Base-by-base conservation (phyloP, 2,113 vertebrate genomes). In the Otus sunia region DNA sequence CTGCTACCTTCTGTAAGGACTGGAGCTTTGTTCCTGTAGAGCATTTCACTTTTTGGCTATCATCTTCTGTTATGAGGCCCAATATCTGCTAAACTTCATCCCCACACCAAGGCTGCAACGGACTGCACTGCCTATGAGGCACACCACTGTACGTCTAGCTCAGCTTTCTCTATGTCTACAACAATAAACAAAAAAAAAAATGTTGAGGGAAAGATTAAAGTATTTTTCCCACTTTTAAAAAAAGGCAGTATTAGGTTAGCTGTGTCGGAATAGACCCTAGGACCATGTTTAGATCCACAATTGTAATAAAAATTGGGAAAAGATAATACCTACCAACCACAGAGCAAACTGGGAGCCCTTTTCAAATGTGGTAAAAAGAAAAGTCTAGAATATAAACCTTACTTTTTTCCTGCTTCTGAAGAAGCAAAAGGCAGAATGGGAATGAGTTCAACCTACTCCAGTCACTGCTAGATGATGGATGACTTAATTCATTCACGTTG, bases 401-500 rank as follows among this genome's bases (percentile, higher is more conserved):
- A 12, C 15, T 36, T 72, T 86, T 36, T 67, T 84, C 22, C 80
- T 77, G 55, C 12, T 95, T 89, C 59, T 94, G 73, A 84, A 94
- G 73, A 84, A 94, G 86, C 50, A 92, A 77, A 75, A 93, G 34
- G 36, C 75, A 79, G 36, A 88, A 84, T 0, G 11, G 37, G 63
- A 95, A 77, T 47, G 50, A 83, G 64, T 81, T 95, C 88, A 88
- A 13, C 32, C 49, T 53, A 43, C 66, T 92, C 68, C 64, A 91
- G 89, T 52, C 58, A 62, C 34, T 80, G 37, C 59, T 71, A 63
- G 68, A 89, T 91, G 76, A 87, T 21, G 52, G 72, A 94, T 95
- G 55, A 86, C 72, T 94, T 86, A 50, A 89, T 90, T 87, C 90
- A 94, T 86, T 83, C 80, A 87, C 62, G n/a, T 37, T 66, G 45